phyloP scores from a whole-genome alignment of 2,113 vertebrate genomes.

The Cebus imitator region DNA sequence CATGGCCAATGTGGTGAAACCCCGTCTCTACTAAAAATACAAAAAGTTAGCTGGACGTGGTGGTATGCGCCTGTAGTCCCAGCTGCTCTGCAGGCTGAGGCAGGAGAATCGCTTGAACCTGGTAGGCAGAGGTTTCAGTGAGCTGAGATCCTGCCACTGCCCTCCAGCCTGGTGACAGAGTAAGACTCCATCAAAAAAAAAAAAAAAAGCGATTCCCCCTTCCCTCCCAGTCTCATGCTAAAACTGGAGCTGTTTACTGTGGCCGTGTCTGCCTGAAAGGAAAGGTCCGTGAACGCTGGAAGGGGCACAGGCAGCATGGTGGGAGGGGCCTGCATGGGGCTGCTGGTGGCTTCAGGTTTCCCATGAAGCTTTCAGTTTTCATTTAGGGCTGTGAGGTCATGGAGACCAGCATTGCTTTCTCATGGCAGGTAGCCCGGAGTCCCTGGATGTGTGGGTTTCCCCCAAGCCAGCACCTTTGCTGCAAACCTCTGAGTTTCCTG shows the following conservation, averaged over 20 bases:
- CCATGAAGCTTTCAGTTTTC: background rate
- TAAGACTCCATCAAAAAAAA: too few species aligned
- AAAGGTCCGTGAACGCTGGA: background rate
- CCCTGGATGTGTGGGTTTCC: background rate
- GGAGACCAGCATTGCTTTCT: background rate
- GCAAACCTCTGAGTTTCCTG: background rate
- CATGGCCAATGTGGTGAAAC: too few species aligned
- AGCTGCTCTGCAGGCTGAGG: too few species aligned
- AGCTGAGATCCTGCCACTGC: too few species aligned
- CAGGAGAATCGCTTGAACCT: too few species aligned
- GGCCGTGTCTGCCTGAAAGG: too few species aligned
- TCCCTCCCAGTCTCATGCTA: background rate
- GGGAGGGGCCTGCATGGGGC: background rate
- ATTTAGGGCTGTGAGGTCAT: background rate
- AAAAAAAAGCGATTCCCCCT: background rate
- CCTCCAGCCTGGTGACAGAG: too few species aligned
- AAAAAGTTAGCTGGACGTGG: too few species aligned
- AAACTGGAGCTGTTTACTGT: fast-evolving
- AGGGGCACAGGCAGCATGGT: fast-evolving
- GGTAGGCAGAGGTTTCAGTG: too few species aligned
- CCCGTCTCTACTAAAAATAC: too few species aligned
- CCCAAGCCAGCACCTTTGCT: background rate
- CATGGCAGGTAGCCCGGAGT: background rate
- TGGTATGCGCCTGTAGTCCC: too few species aligned
- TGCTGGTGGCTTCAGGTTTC: background rate